Conservation (phyloP, 2,888 invertebrate species). For the Perdita meconis region DNA sequence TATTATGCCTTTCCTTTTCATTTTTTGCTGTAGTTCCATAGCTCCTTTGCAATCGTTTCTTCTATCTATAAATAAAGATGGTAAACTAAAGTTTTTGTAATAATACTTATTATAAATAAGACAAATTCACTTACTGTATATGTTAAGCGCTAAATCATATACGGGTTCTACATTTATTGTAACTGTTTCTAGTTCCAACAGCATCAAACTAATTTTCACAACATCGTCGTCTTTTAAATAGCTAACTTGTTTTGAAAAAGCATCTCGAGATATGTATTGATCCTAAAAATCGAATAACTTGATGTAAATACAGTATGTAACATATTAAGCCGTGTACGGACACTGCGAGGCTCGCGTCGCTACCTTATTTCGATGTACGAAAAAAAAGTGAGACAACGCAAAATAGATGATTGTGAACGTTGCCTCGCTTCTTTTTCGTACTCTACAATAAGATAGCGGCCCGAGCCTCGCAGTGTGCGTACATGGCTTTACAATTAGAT, state of each 20-base stretch:
- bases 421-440: too few relatives aligned
- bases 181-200: slow-evolving; percentile 49
- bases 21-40: slow-evolving; percentile 79
- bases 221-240: slow-evolving; percentile 7
- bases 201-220: slow-evolving; percentile 17
- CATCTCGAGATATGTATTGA: too few relatives aligned
- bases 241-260: neutral
- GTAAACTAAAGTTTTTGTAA: slow-evolving; percentile 1
- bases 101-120: neutral
- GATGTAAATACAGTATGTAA: neutral
- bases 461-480: too few relatives aligned
- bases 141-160: slow-evolving; percentile 48
- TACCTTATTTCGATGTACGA: too few relatives aligned
- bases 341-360: too few relatives aligned
- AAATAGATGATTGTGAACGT: too few relatives aligned
- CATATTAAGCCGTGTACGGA: too few relatives aligned
- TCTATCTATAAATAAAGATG: slow-evolving; percentile 66
- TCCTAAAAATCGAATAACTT: too few relatives aligned
- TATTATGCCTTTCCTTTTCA: slow-evolving; percentile 80
- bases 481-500: slow-evolving; percentile 5
- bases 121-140: slow-evolving; percentile 61
- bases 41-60: slow-evolving; percentile 79
- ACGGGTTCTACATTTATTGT: slow-evolving; percentile 22
- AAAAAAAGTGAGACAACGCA: too few relatives aligned
- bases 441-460: too few relatives aligned